Percentiles rank a stretch among this genome's conserved stretches.
phyloP scores from a whole-genome alignment of 2,113 vertebrate species.

The Isurus oxyrinchus region DNA sequence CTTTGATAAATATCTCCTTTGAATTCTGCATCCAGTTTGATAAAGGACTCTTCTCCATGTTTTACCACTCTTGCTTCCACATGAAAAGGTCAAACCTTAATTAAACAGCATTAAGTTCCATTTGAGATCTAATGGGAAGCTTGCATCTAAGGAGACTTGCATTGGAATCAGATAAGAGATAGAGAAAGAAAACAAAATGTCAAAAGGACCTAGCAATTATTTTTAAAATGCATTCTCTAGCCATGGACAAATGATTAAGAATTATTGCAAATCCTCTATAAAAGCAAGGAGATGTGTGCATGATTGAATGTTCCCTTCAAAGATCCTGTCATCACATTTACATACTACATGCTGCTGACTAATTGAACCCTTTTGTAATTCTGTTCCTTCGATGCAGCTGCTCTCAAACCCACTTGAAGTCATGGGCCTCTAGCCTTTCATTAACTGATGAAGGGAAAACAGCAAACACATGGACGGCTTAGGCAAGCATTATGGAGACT shows the following conservation, averaged over 20 bases:
- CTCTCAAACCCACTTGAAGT: conserved; percentile 34
- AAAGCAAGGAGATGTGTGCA: conserved; percentile 24
- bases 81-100: conserved; percentile 38
- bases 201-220: conserved; percentile 31
- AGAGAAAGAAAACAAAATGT: conserved; percentile 23
- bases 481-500: conserved; percentile 8
- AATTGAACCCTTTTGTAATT: conserved; percentile 37
- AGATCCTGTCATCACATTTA: conserved; percentile 36
- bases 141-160: conserved; percentile 26
- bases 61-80: conserved; percentile 8
- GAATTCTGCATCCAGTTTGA: conserved; percentile 31
- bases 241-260: conserved; percentile 38
- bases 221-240: conserved; percentile 32
- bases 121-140: conserved; percentile 31
- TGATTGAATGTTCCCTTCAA: conserved; percentile 37
- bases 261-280: conserved; percentile 29
- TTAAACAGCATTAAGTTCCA: conserved; percentile 38
- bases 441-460: conserved; percentile 21
- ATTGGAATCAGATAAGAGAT: conserved; percentile 10
- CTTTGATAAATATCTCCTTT: conserved; percentile 37
- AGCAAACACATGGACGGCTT: conserved; percentile 26
- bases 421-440: conserved; percentile 30
- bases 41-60: conserved; percentile 16
- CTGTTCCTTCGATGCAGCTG: conserved; percentile 33
- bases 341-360: conserved; percentile 38